Conservation (phyloP, 2,113 vertebrate species). For the Triplophysa dalaica region DNA sequence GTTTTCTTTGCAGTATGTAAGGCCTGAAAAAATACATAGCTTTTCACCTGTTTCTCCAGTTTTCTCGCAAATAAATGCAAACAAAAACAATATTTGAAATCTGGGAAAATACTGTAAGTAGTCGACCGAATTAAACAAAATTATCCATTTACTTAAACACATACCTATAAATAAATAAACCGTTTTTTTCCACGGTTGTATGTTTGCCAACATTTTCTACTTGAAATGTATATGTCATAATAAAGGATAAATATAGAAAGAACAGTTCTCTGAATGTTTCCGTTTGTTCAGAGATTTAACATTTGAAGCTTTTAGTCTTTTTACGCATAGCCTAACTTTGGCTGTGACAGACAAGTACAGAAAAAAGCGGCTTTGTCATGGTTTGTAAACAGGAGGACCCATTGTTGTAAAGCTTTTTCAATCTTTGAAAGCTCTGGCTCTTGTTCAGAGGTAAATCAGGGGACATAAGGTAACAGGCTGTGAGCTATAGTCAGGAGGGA, state of each 20-base stretch:
- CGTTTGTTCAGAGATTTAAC: conserved; percentile 3
- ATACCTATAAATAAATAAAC: too few species aligned
- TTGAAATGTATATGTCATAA: too few species aligned
- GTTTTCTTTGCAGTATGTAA: too few species aligned
- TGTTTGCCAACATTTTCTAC: too few species aligned
- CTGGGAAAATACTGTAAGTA: too few species aligned
- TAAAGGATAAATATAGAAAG: neutral
- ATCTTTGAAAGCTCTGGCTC: neutral
- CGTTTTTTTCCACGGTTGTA: too few species aligned
- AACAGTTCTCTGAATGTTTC: neutral
- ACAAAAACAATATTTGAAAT: too few species aligned
- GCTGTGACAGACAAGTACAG: conserved; percentile 9
- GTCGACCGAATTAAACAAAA: too few species aligned
- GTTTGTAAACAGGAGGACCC: conserved; percentile 37
- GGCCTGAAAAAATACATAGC: too few species aligned
- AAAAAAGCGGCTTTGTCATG: conserved; percentile 7
- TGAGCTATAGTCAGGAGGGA: conserved; percentile 8
- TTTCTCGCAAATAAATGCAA: too few species aligned
- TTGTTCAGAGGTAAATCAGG: conserved; percentile 33
- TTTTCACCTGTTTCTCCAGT: too few species aligned
- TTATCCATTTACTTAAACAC: too few species aligned
- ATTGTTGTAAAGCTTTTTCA: conserved; percentile 25
- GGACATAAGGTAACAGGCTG: conserved; percentile 25
- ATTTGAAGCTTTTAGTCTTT: conserved; percentile 1
- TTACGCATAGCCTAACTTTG: conserved; percentile 5